Evolutionary conservation across 2,888 invertebrate species (phyloP).

Genomic region (Penaeus monodon): DNA sequence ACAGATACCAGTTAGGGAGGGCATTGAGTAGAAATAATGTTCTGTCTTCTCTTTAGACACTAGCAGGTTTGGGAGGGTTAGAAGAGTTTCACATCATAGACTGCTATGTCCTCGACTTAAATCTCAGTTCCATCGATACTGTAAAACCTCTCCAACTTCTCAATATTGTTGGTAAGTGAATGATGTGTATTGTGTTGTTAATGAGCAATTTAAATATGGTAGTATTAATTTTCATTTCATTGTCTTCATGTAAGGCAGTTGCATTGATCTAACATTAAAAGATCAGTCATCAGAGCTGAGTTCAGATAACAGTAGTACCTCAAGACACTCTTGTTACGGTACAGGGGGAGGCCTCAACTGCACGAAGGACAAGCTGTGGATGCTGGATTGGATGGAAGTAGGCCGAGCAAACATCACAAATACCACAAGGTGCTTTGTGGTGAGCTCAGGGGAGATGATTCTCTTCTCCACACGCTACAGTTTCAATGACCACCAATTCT

Average conservation of each 20-base stretch:
- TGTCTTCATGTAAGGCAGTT: background rate
- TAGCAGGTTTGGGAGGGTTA: conserved; percentile 12
- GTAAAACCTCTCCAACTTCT: background rate
- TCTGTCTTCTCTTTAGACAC: conserved; percentile 14
- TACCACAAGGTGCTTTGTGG: conserved; percentile 30
- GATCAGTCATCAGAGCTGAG: background rate
- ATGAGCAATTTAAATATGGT: background rate
- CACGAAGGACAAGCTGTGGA: conserved; percentile 29
- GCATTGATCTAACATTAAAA: background rate
- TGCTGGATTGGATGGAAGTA: conserved; percentile 25
- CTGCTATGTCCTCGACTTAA: conserved; percentile 11
- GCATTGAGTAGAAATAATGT: background rate
- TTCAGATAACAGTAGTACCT: too few species aligned
- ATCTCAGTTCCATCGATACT: background rate
- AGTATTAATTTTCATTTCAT: background rate
- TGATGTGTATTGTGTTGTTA: background rate
- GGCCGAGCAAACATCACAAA: conserved; percentile 16
- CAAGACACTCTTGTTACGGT: background rate
- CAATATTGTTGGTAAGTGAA: conserved; percentile 13
- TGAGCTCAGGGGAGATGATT: too few species aligned
- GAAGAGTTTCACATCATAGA: conserved; percentile 19
- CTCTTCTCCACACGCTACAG: too few species aligned
- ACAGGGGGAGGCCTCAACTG: conserved; percentile 39
- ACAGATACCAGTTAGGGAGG: too few species aligned
- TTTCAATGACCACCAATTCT: too few species aligned